Conservation (phyloP, 2,888 invertebrate species). For the Scelioninae gen. 2 region DNA sequence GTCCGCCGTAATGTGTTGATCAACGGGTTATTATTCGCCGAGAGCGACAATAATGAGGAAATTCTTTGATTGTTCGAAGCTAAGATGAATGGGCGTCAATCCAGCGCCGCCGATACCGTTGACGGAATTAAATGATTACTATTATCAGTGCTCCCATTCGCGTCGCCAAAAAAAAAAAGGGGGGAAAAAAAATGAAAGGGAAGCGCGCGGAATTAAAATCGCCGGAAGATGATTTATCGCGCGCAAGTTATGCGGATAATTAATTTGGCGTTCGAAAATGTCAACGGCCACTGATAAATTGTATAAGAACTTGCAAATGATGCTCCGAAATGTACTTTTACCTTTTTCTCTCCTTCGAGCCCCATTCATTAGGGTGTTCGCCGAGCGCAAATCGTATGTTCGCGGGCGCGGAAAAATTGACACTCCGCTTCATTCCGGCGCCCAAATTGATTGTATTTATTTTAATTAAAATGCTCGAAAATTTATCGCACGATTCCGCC, state of each 20-base stretch:
- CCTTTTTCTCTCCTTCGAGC: conserved; percentile 6
- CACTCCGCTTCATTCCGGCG: background rate
- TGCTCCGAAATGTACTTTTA: conserved; percentile 20
- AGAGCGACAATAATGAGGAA: conserved; percentile 19
- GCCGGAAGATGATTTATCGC: conserved; percentile 36
- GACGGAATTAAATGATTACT: conserved; percentile 13
- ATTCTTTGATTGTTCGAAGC: conserved; percentile 9
- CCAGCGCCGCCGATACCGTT: background rate
- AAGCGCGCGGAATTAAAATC: conserved; percentile 20
- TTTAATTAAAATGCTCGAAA: conserved; percentile 18
- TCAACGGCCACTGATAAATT: conserved; percentile 45
- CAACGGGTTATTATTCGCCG: conserved; percentile 24
- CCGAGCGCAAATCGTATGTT: conserved; percentile 15
- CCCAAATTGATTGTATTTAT: conserved; percentile 9
- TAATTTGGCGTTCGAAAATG: conserved; percentile 35
- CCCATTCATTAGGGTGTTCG: conserved; percentile 31
- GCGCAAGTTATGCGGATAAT: conserved; percentile 29
- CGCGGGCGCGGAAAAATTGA: conserved; percentile 16
- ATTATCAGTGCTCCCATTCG: conserved; percentile 2
- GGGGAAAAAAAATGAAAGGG: conserved; percentile 4
- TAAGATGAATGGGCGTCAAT: conserved; percentile 26
- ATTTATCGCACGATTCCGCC: conserved; percentile 3
- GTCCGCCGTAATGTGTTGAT: conserved; percentile 13
- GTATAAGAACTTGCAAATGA: conserved; percentile 36
- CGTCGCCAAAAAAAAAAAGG: background rate